Conservation (phyloP, 2,797 vertebrate genomes). For the Phrynocephalus guinanensis region DNA sequence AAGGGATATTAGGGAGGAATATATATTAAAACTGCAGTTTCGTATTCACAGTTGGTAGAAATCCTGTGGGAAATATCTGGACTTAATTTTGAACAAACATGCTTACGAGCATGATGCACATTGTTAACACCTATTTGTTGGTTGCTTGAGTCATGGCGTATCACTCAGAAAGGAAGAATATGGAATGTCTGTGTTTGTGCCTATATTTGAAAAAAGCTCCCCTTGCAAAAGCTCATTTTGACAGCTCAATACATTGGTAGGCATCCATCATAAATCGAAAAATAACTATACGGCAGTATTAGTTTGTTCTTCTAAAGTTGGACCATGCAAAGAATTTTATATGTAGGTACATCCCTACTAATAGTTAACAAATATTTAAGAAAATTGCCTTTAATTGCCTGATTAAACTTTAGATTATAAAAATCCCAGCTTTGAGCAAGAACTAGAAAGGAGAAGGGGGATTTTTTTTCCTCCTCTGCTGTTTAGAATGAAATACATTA, state of each 20-base stretch:
- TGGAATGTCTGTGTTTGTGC: not conserved
- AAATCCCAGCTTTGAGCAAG: not conserved
- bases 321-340: not conserved
- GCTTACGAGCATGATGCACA: not conserved
- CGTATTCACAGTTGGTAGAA: not conserved
- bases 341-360: not conserved
- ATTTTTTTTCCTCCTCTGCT: not conserved
- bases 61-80: not conserved
- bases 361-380: not conserved
- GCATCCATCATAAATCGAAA: not conserved
- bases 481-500: not conserved
- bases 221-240: not conserved
- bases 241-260: slow-evolving; percentile 7
- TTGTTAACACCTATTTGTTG: not conserved
- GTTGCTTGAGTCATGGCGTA: not conserved
- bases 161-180: not conserved
- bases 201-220: not conserved
- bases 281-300: not conserved
- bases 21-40: not conserved
- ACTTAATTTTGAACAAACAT: not conserved
- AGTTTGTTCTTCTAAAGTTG: not conserved
- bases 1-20: slow-evolving; percentile 48
- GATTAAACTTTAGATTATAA: not conserved
- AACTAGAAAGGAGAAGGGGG: not conserved
- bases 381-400: not conserved